A percentile compares a stretch with the other conserved stretches of the same genome.
phyloP scores from a whole-genome alignment of 2,113 vertebrate species.

The Albula glossodonta region DNA sequence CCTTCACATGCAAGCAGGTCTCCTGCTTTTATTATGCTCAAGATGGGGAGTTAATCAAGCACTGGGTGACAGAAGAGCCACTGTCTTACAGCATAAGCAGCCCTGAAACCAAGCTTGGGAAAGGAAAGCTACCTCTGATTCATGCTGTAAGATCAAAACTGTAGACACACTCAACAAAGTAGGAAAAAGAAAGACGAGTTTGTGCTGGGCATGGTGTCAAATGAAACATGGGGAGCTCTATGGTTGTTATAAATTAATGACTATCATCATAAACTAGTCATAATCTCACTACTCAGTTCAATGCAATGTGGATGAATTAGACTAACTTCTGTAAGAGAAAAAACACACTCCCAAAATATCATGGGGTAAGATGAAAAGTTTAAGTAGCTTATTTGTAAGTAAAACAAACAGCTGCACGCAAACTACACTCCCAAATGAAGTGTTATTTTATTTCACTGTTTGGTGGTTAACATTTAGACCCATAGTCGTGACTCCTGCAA shows the following conservation, averaged over 20 bases:
- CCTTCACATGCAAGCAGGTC: constrained; percentile 6
- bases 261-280: neutral
- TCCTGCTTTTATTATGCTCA: constrained; percentile 46
- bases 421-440: too few relatives aligned
- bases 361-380: too few relatives aligned
- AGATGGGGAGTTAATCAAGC: constrained; percentile 38
- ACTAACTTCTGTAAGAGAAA: too few relatives aligned
- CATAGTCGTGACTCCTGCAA: neutral
- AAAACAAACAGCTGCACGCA: too few relatives aligned
- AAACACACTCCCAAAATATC: too few relatives aligned
- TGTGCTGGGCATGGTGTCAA: constrained; percentile 13
- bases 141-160: constrained; percentile 20
- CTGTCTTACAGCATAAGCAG: neutral
- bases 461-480: too few relatives aligned
- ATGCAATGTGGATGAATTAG: neutral
- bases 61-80: constrained; percentile 7
- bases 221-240: constrained; percentile 38
- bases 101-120: neutral
- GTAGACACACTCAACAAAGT: neutral
- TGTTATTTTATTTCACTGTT: too few relatives aligned
- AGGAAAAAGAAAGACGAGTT: constrained; percentile 18
- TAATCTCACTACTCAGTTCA: neutral
- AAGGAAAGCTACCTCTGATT: neutral
- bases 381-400: too few relatives aligned
- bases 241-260: neutral